These are phyloP conservation scores for Lepisosteus osseus DNA, from an alignment of 2,113 vertebrate genomes.

Conservation along the genomic window DNA sequence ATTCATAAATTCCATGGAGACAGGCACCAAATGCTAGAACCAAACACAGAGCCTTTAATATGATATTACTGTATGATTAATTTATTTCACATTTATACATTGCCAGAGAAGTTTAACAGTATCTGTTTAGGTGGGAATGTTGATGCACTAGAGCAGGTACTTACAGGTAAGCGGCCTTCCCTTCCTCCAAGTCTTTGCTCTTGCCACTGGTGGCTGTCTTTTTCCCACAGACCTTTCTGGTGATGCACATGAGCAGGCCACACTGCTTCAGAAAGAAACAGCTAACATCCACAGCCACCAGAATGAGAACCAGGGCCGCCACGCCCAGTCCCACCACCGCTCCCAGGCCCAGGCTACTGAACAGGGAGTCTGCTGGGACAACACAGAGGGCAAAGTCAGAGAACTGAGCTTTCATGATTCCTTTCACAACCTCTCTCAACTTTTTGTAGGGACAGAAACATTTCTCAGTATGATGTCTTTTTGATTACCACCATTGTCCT, in stretches of 20 bases:
- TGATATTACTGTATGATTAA: no score
- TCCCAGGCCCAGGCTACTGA: conserved; percentile 90
- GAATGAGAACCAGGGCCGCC: conserved; percentile 84
- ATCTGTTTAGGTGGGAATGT: no score
- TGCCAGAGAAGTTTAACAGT: no score
- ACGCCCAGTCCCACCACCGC: conserved; percentile 88
- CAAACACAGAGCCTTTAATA: no score
- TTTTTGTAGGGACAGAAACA: no score
- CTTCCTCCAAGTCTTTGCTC: conserved; percentile 94
- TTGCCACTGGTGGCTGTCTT: conserved; percentile 90
- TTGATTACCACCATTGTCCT: no score
- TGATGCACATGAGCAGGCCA: conserved; percentile 94
- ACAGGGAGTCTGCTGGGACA: conserved; percentile 89
- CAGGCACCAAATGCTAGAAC: no score
- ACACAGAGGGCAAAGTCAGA: conserved; percentile 7
- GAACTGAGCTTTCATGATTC: no score
- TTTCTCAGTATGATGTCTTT: no score
- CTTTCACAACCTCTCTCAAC: no score
- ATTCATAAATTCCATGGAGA: no score
- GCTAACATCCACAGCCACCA: conserved; percentile 89
- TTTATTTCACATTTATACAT: no score
- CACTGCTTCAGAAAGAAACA: conserved; percentile 97
- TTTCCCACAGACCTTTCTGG: conserved; percentile 89
- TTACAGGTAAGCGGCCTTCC: conserved; percentile 97
- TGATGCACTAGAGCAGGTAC: conserved; percentile 44